Conservation (phyloP, 2,797 vertebrate species). For the Podarcis lilfordi region DNA sequence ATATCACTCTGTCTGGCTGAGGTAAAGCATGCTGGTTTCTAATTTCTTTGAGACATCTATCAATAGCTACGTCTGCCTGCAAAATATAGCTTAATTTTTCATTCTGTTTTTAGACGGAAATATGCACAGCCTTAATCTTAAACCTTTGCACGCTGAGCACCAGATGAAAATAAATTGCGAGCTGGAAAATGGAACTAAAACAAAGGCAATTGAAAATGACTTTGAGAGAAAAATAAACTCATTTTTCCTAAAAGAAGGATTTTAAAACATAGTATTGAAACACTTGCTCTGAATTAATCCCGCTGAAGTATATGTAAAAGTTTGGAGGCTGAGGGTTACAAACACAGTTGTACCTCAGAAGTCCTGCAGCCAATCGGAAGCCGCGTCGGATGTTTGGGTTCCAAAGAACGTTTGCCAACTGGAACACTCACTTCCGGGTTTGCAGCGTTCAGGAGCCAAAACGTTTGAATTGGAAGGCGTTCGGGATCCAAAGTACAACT, state of each 20-base stretch:
- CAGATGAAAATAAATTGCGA: conserved; percentile 1
- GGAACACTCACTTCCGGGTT: too few relatives aligned
- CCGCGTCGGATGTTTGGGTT: too few relatives aligned
- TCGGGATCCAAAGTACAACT: too few relatives aligned
- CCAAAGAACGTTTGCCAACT: too few relatives aligned
- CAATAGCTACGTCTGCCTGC: conserved; percentile 5
- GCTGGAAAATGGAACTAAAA: conserved; percentile 12
- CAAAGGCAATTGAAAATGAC: neutral
- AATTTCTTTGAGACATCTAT: conserved; percentile 1
- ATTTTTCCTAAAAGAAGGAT: neutral
- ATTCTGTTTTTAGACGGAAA: conserved; percentile 31
- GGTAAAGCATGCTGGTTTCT: neutral
- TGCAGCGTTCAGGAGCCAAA: too few relatives aligned
- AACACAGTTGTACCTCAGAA: neutral
- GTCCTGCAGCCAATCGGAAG: too few relatives aligned
- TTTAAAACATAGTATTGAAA: neutral
- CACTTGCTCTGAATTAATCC: neutral
- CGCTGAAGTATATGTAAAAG: neutral
- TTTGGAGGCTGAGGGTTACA: neutral
- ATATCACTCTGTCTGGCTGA: neutral
- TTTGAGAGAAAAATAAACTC: neutral
- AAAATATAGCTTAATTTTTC: neutral
- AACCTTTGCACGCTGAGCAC: neutral
- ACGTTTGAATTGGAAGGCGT: too few relatives aligned
- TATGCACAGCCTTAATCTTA: neutral